Percentiles rank a stretch among this genome's conserved stretches.
Conservation (phyloP, 37 sponge, comb jelly and placozoan species). For the Halichondria panicea region DNA sequence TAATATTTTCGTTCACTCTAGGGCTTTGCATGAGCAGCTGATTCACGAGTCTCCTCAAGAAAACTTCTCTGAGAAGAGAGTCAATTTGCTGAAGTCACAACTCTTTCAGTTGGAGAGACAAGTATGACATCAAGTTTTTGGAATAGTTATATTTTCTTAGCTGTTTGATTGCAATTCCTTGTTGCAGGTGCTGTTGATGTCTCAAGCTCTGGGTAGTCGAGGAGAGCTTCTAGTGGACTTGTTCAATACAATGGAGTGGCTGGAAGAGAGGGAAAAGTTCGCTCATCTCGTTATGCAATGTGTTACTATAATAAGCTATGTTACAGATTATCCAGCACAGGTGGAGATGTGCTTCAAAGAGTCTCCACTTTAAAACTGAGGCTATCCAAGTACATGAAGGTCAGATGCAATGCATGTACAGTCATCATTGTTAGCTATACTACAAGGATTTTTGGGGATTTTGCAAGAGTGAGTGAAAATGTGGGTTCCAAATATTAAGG, state of each 20-base stretch:
- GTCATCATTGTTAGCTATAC: too few relatives aligned
- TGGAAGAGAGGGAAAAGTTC: background rate
- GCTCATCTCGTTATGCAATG: background rate
- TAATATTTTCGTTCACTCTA: background rate
- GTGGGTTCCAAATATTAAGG: too few relatives aligned
- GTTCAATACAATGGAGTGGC: background rate
- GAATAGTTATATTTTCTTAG: background rate
- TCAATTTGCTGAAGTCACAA: constrained; percentile 66
- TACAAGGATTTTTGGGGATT: too few relatives aligned
- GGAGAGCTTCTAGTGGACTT: constrained; percentile 6
- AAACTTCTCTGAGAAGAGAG: constrained; percentile 62
- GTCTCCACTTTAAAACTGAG: too few relatives aligned
- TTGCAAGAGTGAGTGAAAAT: too few relatives aligned
- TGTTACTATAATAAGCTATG: too few relatives aligned
- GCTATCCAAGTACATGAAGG: too few relatives aligned
- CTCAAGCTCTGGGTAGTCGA: constrained; percentile 8
- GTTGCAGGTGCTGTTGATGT: constrained; percentile 11
- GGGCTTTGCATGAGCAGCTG: constrained; percentile 60
- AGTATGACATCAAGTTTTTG: constrained; percentile 24
- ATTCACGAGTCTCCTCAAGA: constrained; percentile 51
- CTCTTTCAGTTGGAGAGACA: constrained; percentile 83
- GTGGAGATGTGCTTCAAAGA: too few relatives aligned
- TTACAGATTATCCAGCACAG: too few relatives aligned
- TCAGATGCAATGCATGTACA: too few relatives aligned
- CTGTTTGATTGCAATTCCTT: background rate